Base-by-base conservation (phyloP, 92 coral and sea anemone species). In the Porites rus region DNA sequence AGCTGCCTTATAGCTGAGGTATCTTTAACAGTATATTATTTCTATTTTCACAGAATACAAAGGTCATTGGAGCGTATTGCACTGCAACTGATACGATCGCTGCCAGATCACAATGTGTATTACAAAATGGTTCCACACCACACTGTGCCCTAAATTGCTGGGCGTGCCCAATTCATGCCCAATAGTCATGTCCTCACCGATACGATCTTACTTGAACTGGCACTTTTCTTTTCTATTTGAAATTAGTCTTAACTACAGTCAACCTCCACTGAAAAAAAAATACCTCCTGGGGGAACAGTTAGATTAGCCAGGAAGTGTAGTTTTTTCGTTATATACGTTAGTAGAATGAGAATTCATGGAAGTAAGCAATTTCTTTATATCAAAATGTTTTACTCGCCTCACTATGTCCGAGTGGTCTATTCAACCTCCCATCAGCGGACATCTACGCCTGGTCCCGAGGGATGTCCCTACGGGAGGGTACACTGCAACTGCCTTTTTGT, bases 141-240 rank as follows among this genome's bases (percentile, higher is more conserved):
- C 43, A n/a, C 24, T 80, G 75, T 56, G 6, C 16, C 10, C 52
- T 80, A 51, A 14, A 80, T 31, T 80, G 67, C 18, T 19, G 6
- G 75, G 84, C 61, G 16, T 80, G 84, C 11, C 84, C 84, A 16
- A 80, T 80, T 14, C 64, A 51, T 8, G 51, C 84, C 22, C 84
- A 75, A 7, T 80, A 54, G 10, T 19, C 9, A n/a, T 46, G 16
- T 17, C 7, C 38, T 31, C 38, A 31, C 4, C 38, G 38, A 31
- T 31, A 31, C 38, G 38, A 31, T 51, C 25, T 54, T 22, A 46
- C 76, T 7, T 43, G 17, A 58, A 58, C 13, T 58, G 4, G 17
- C 11, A 8, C 13, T 16, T 58, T 16, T 58, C 17, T 2, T 31
- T 31, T 31, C 38, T 31, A 31, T 31, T 31, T 31, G 2, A 31